Evolutionary conservation across 1,140 invertebrate genomes (phyloP).

Genomic region (Schlechtendalia chinensis): DNA sequence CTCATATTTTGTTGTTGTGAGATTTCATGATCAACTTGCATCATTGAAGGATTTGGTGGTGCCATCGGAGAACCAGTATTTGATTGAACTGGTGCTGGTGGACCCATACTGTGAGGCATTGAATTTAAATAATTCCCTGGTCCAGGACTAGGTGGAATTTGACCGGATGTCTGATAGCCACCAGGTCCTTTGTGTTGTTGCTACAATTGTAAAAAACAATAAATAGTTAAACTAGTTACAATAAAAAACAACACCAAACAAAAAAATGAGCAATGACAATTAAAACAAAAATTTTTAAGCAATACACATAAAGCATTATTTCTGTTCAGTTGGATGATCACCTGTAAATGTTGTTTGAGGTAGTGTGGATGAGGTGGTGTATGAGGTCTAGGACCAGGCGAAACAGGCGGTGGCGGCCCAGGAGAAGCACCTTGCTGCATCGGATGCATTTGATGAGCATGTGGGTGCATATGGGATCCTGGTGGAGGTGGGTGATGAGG

Average conservation of each 20-base stretch:
- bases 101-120: constrained; percentile 57
- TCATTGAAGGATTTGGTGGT: constrained; percentile 49
- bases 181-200: constrained; percentile 62
- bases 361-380: constrained; percentile 58
- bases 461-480: constrained; percentile 40
- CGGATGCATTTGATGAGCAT: constrained; percentile 50
- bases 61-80: constrained; percentile 58
- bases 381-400: constrained; percentile 54
- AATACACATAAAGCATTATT: constrained; percentile 18
- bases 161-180: constrained; percentile 19
- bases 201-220: neutral
- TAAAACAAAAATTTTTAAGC: constrained; percentile 9
- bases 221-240: neutral
- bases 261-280: neutral
- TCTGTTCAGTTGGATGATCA: constrained; percentile 46
- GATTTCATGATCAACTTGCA: constrained; percentile 50
- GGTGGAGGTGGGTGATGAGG: constrained; percentile 33
- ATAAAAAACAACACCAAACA: neutral
- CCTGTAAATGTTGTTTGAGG: constrained; percentile 68
- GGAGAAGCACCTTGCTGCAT: constrained; percentile 51
- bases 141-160: constrained; percentile 58
- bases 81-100: constrained; percentile 59
- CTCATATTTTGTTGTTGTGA: constrained; percentile 56
- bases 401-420: constrained; percentile 51
- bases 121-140: constrained; percentile 54